Evolutionary conservation across 2,797 vertebrate genomes (phyloP), one percentile per base, ranked within the genome.

Genomic region (Falco novaeseelandiae): DNA sequence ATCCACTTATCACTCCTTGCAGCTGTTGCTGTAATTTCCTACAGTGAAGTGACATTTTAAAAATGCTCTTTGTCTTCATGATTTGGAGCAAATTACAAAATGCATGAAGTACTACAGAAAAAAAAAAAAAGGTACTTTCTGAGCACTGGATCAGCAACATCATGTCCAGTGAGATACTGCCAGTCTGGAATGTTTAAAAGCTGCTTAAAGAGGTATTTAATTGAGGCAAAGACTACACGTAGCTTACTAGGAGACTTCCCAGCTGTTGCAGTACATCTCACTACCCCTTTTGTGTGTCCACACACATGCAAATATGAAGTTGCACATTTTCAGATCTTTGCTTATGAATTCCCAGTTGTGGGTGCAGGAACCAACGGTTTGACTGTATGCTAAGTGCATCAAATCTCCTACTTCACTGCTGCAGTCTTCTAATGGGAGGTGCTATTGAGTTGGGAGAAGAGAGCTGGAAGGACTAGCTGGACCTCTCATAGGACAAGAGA

Each of bases 21-120:
- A 94, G 67, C 51, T 95, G 79, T 51, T 92, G 34, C 55, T 82
- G 46, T 78, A 88, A 76, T 48, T 87, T 96, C 30, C 17, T 90
- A 9, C 23, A 83, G 61, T 66, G 19, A 57, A 73, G 58, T 36
- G 51, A 65, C 44, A 58, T 42, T 86, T 81, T 2, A 57, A 85
- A 95, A 84, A 52, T n/a, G 25, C 23, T 32, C 26, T 74, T 76
- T 80, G 57, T 87, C 26, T 90, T 88, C 30, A 7, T 59, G 36
- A 58, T 85, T 89, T 73, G 48, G 73, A 82, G 49, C 19, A 91
- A 92, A 92, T 79, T 51, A 38, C 48, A 54, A 80, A 95, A 82
- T 69, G 81, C 13, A 69, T 88, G 30, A 90, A 55, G n/a, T 84
- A n/a, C 10, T 65, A 27, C 49, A 85, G 44, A 36, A 36, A 36